Conservation (phyloP, 2,797 vertebrate species). For the Otolemur crassicaudatus region DNA sequence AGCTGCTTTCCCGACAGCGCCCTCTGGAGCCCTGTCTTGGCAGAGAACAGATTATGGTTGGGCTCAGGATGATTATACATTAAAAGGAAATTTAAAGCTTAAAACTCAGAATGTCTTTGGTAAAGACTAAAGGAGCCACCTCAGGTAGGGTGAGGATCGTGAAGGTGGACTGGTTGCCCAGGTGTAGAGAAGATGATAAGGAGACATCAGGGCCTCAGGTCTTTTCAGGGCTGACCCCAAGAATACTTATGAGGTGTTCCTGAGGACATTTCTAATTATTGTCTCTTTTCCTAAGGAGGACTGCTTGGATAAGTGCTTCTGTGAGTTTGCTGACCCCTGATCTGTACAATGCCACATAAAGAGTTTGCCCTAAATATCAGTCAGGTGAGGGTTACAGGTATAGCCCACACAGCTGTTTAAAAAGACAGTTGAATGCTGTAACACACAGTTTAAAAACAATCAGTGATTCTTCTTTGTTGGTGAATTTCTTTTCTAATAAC, state of each 20-base stretch:
- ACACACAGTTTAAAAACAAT: not conserved
- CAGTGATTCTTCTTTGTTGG: not conserved
- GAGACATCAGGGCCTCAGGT: not conserved
- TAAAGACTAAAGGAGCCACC: not conserved
- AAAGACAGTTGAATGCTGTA: not conserved
- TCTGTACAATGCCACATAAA: not conserved
- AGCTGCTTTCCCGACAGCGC: not conserved
- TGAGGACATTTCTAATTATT: not conserved
- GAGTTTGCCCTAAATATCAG: not conserved
- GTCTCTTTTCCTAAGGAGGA: not conserved
- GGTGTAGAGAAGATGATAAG: not conserved
- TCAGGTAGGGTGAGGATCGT: not conserved
- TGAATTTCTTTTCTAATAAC: conserved; percentile 14
- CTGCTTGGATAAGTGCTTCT: not conserved
- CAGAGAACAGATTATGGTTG: not conserved
- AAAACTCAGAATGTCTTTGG: not conserved
- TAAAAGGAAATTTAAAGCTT: not conserved
- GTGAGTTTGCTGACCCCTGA: not conserved
- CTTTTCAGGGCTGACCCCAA: not conserved
- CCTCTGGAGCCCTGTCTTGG: not conserved
- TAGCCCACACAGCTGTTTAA: not conserved
- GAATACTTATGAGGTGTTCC: not conserved
- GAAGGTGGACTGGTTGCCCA: not conserved
- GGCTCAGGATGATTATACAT: not conserved
- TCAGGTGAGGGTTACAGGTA: not conserved